Conservation (phyloP, 1,140 invertebrate genomes). For the Pinna nobilis region DNA sequence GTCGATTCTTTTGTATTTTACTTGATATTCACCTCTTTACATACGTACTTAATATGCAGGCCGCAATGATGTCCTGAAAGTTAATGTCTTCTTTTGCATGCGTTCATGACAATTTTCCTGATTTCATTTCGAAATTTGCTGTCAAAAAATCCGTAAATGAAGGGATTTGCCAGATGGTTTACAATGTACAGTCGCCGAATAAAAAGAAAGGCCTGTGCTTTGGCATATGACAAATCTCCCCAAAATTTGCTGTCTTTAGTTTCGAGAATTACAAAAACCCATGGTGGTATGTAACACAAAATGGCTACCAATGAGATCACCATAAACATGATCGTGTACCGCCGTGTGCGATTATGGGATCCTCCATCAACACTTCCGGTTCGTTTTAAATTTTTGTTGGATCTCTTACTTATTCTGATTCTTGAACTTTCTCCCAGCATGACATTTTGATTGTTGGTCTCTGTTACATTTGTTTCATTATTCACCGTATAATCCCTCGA, state of each 20-base stretch:
- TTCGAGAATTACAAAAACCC: slow-evolving; percentile 14
- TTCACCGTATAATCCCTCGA: neutral
- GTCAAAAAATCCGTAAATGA: slow-evolving; percentile 40
- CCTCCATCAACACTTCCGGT: neutral
- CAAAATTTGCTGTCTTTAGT: slow-evolving; percentile 3
- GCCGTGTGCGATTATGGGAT: too few species aligned
- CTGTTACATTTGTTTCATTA: neutral
- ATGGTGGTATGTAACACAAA: slow-evolving; percentile 17
- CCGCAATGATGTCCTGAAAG: too few species aligned
- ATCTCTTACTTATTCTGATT: neutral
- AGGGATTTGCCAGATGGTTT: slow-evolving; percentile 31
- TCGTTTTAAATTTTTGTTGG: neutral
- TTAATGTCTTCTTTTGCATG: too few species aligned
- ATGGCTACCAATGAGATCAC: slow-evolving; percentile 16
- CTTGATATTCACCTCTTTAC: too few species aligned
- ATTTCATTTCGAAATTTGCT: slow-evolving; percentile 28
- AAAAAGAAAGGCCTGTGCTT: neutral
- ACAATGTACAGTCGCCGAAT: slow-evolving; percentile 18
- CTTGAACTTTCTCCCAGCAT: neutral
- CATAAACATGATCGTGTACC: slow-evolving; percentile 17
- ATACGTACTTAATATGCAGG: too few species aligned
- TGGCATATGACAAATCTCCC: neutral
- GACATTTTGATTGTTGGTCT: neutral
- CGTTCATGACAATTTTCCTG: too few species aligned
- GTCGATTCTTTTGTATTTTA: too few species aligned